Conservation (phyloP, 1,140 invertebrate genomes). For the Drosophila littoralis region DNA sequence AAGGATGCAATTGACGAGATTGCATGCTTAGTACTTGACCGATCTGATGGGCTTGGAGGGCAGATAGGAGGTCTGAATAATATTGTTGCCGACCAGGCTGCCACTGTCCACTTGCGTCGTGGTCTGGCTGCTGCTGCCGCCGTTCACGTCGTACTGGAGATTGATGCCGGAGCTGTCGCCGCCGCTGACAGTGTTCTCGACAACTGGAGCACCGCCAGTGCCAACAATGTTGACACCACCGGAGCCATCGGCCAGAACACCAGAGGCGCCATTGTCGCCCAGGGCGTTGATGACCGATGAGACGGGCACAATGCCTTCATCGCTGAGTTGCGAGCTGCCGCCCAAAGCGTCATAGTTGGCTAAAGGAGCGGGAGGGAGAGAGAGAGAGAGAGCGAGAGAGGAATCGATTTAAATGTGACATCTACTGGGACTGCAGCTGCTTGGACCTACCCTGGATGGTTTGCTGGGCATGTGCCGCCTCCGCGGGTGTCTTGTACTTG, state of each 20-base stretch:
- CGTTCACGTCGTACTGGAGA: slow-evolving; percentile 35
- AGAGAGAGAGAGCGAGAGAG: background rate
- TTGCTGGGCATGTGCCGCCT: slow-evolving; percentile 82
- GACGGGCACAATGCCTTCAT: slow-evolving; percentile 71
- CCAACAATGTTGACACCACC: slow-evolving; percentile 63
- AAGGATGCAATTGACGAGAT: background rate
- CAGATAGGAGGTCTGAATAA: slow-evolving; percentile 80
- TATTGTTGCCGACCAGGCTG: slow-evolving; percentile 55
- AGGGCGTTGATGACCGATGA: slow-evolving; percentile 74
- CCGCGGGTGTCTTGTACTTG: slow-evolving; percentile 89
- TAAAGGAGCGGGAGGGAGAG: background rate
- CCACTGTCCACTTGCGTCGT: slow-evolving; percentile 4
- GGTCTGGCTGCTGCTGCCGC: slow-evolving; percentile 24
- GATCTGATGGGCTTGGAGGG: slow-evolving; percentile 63
- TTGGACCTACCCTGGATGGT: slow-evolving; percentile 73
- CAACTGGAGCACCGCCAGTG: slow-evolving; percentile 65
- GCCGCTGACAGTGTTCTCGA: slow-evolving; percentile 5
- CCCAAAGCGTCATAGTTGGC: slow-evolving; percentile 79
- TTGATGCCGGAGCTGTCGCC: background rate
- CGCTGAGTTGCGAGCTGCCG: slow-evolving; percentile 58
- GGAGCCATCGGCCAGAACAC: slow-evolving; percentile 47
- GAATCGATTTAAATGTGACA: background rate
- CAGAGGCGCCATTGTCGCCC: slow-evolving; percentile 67
- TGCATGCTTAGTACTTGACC: slow-evolving; percentile 47
- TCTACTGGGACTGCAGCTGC: no score